phyloP scores from a whole-genome alignment of 2,797 vertebrate genomes.

The Anisognathus igniventris region DNA sequence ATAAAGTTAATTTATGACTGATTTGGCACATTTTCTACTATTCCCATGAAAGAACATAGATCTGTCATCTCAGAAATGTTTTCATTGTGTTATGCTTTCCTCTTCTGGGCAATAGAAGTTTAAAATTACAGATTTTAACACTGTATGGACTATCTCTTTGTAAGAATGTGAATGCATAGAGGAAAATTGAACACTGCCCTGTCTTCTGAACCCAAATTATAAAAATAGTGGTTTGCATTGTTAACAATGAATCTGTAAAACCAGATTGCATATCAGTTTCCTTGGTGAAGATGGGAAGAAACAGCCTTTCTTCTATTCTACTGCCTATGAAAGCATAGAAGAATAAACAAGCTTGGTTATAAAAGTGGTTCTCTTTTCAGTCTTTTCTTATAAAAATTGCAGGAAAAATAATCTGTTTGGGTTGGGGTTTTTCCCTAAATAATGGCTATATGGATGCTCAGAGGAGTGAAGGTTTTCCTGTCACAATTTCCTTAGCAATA shows the following conservation, averaged over 20 bases:
- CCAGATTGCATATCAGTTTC: background rate
- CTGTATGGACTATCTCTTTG: background rate
- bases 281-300: background rate
- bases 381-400: background rate
- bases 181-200: background rate
- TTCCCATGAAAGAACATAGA: background rate
- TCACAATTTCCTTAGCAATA: background rate
- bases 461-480: background rate
- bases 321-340: background rate
- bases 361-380: background rate
- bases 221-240: background rate
- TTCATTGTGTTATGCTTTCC: background rate
- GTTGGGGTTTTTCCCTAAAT: background rate
- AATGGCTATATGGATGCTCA: background rate
- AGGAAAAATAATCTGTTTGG: background rate
- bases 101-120: background rate
- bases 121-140: background rate
- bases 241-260: background rate
- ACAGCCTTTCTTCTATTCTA: background rate
- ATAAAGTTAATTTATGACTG: slow-evolving; percentile 16
- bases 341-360: background rate
- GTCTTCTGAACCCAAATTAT: background rate
- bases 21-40: background rate
- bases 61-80: background rate
- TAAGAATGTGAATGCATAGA: background rate